Evolutionary conservation across 2,113 vertebrate species (phyloP).

Genomic region (Odobenus rosmarus): DNA sequence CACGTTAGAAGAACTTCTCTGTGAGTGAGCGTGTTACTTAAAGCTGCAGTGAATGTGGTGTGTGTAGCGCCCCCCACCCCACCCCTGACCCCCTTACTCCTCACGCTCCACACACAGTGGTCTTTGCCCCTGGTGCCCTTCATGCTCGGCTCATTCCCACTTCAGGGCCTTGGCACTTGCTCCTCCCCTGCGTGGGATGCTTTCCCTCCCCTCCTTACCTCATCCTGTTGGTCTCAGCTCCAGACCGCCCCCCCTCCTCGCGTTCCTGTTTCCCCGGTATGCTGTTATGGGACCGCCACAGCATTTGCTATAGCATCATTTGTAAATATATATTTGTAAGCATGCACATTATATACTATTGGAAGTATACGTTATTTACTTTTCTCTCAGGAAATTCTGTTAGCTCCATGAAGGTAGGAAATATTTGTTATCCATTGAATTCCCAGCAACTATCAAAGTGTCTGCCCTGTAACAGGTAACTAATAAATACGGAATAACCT

Average conservation of each 20-base stretch:
- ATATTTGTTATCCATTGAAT: background rate
- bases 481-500: background rate
- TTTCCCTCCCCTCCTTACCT: background rate
- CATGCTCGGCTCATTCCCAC: background rate
- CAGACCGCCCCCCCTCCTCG: background rate
- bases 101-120: background rate
- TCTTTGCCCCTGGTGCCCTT: background rate
- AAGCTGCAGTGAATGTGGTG: background rate
- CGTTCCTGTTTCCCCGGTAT: background rate
- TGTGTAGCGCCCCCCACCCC: background rate
- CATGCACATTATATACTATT: background rate
- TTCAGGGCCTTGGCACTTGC: background rate
- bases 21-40: background rate
- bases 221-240: background rate
- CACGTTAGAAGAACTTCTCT: background rate
- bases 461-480: background rate
- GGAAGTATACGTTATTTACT: background rate
- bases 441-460: background rate
- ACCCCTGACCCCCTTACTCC: background rate
- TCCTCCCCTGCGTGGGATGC: background rate
- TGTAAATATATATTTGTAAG: background rate
- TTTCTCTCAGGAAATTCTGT: background rate
- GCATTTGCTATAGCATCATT: background rate
- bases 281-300: rapidly evolving
- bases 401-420: background rate